Evolutionary conservation across 2,888 invertebrate genomes (phyloP), one percentile per base, ranked within the genome.

Genomic region (Ditula angustiorana): DNA sequence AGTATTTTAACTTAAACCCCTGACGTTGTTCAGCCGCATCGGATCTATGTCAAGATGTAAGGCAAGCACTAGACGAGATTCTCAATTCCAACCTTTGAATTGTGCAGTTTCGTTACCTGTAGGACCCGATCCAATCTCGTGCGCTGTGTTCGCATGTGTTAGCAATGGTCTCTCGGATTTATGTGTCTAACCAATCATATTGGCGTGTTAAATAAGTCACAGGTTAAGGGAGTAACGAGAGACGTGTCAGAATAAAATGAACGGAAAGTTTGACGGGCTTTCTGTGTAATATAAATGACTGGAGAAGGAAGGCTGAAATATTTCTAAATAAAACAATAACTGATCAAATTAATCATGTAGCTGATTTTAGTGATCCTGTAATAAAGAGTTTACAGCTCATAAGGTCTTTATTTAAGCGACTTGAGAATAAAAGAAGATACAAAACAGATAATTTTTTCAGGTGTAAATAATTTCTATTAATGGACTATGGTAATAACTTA

Each of bases 31-130:
- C 50, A 19, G 13, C 16, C 63, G 24, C 13, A 2, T 24, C 19
- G 44, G 33, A 44, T n/a, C 44, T 63, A 41, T 63, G 63, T 63
- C 63, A 24, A 50, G 23, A 23, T 30, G 50, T 62, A 62, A 63
- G 52, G 63, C 57, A 63, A 63, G 64, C 47, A 53, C 64, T 64
- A 59, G 64, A 59, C 59, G 64, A 59, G 52, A 59, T 64, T 59
- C 64, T 53, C 63, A 58, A 58, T 63, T 52, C 57, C 61, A 57
- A 63, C 57, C 64, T 64, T 59, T 64, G 64, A 59, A 59, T 59
- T 53, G 57, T 63, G 37, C 58, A 58, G 58, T 44, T 58, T 52
- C 50, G 58, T 52, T 64, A 64, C 64, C 64, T 64, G 64, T 57
- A 57, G 58, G 47, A 58, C 52, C 57, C 46, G 53, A 64, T 64